phyloP scores from a whole-genome alignment of 1,140 invertebrate genomes.

The Linepithema humile region DNA sequence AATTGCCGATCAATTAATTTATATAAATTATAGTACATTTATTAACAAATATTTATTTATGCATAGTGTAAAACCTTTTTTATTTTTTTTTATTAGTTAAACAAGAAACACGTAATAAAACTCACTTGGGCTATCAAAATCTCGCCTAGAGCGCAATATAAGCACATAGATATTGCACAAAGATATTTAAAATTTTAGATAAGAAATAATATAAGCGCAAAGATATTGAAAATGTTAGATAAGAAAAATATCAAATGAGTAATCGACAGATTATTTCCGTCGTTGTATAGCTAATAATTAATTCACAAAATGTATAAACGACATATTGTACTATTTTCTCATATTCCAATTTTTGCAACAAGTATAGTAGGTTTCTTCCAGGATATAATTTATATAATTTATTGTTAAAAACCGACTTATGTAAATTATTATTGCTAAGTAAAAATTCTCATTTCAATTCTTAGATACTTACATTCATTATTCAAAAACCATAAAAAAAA shows the following conservation, averaged over 20 bases:
- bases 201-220: background rate
- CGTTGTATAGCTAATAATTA: background rate
- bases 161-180: constrained; percentile 7
- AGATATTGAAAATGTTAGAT: background rate
- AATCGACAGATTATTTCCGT: constrained; percentile 1
- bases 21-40: no score
- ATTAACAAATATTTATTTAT: no score
- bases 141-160: constrained; percentile 34
- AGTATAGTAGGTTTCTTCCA: no score
- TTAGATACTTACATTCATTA: constrained; percentile 12
- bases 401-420: no score
- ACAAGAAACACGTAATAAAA: background rate
- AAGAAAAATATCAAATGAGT: background rate
- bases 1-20: no score
- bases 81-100: no score
- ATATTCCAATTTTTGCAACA: no score
- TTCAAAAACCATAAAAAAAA: background rate
- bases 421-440: no score
- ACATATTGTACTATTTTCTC: no score
- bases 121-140: constrained; percentile 31
- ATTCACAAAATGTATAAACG: background rate
- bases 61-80: no score
- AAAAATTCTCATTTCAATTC: no score
- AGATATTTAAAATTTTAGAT: background rate
- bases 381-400: no score